Evolutionary conservation across 2,888 invertebrate genomes (phyloP).

Genomic region (Apantesis nais): DNA sequence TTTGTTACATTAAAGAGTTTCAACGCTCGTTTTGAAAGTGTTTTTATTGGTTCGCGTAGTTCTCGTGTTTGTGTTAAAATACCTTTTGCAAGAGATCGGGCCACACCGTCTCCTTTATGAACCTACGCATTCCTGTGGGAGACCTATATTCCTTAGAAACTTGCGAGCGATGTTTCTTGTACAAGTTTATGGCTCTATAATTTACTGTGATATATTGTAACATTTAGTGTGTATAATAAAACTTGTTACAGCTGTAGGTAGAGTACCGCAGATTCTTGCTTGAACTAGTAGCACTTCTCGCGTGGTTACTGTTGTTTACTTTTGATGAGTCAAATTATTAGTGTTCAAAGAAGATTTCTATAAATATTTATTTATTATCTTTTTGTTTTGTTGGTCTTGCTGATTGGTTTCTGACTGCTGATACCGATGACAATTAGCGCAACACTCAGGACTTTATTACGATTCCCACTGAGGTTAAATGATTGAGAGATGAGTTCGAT

Average conservation of each 20-base stretch:
- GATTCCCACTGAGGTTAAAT: background rate
- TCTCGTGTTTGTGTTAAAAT: background rate
- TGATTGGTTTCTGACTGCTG: background rate
- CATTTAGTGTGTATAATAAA: constrained; percentile 11
- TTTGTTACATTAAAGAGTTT: background rate
- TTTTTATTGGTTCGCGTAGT: background rate
- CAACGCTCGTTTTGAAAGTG: background rate
- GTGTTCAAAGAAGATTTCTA: background rate
- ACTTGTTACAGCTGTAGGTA: background rate
- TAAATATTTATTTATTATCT: background rate
- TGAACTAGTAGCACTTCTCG: background rate
- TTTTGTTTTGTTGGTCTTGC: background rate
- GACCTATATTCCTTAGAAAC: background rate
- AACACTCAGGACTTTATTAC: background rate
- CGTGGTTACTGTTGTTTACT: background rate
- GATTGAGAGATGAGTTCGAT: background rate
- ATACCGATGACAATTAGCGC: too few species aligned
- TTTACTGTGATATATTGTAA: constrained; percentile 12
- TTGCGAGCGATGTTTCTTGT: background rate
- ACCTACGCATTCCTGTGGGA: background rate
- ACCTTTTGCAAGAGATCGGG: background rate
- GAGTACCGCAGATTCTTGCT: background rate
- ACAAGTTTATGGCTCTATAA: constrained; percentile 1
- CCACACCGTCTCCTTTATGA: background rate
- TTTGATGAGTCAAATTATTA: background rate